Evolutionary conservation across 2,888 invertebrate species (phyloP).

Genomic region (Tribolium freemani): DNA sequence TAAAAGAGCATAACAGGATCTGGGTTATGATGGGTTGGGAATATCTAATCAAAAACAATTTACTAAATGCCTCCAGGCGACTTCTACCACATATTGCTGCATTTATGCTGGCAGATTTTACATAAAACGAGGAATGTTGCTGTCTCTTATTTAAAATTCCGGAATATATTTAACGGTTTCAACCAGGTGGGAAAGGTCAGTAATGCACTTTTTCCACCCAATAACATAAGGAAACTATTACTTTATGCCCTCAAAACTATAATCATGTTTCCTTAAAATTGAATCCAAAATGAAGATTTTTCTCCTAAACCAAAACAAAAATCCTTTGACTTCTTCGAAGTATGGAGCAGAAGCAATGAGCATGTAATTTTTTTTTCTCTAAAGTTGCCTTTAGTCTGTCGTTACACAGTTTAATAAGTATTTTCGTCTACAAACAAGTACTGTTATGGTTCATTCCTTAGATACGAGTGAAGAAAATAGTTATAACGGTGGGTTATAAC

Average conservation of each 20-base stretch:
- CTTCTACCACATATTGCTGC: conserved; percentile 34
- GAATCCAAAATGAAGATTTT: too few relatives aligned
- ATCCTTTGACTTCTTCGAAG: too few relatives aligned
- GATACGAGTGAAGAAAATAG: too few relatives aligned
- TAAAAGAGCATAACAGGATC: conserved; percentile 32
- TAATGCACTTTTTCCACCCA: neutral
- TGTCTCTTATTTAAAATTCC: conserved; percentile 13
- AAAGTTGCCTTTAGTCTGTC: too few relatives aligned
- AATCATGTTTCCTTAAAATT: neutral
- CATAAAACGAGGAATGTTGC: conserved; percentile 12
- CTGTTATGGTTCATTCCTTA: too few relatives aligned
- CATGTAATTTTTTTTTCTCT: too few relatives aligned
- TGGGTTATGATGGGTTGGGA: conserved; percentile 33
- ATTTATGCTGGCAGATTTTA: conserved; percentile 25
- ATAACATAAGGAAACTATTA: neutral
- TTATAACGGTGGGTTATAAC: too few relatives aligned
- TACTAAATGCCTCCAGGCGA: conserved; percentile 22
- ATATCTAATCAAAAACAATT: conserved; percentile 39
- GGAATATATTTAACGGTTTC: conserved; percentile 13
- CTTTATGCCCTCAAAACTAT: too few relatives aligned
- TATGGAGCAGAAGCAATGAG: too few relatives aligned
- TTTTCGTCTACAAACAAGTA: too few relatives aligned
- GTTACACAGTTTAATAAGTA: too few relatives aligned
- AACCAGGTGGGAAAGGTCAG: conserved; percentile 4
- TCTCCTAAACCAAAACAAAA: too few relatives aligned